Evolutionary conservation across 2,113 vertebrate genomes (phyloP), one percentile per base, ranked within the genome.

Genomic region (Xenopus laevis): DNA sequence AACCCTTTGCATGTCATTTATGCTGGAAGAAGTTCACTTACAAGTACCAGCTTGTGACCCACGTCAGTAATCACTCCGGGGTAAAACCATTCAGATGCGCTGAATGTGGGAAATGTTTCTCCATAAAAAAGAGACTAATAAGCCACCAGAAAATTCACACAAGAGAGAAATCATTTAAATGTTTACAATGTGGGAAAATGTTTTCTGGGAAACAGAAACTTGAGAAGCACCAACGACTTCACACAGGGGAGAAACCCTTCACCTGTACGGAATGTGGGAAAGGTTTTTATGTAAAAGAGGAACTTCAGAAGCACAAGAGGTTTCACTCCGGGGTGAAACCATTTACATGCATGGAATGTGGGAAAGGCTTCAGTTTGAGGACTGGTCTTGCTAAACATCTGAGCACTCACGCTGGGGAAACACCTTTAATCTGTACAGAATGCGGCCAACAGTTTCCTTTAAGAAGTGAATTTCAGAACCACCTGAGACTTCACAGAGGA

Each of bases 401-500:
- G 13, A 10, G 2, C 13, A 47, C 85, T 58, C 85, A 88, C 76
- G 86, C 85, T 0, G 84, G 86, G 0, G 85, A 86, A 21, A 87
- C 84, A 3, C 87, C 86, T 0, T 87, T 84, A 70, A 80, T 67
- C 1, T 88, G 87, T 0, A 77, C 79, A 2, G 77, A 81, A 8
- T 88, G 87, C 1, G 87, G 87, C 18, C 86, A 86, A 68, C 78
- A 74, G 33, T 88, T 88, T 61, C 83, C 82, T 0, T 80, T 82
- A 33, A 3, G 30, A 33, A 33, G 30, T 33, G 30, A 33, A 33
- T 33, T 33, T 33, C 30, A 33, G 30, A 33, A 33, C 30, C 30
- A 33, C 30, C 30, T 33, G 30, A 33, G 30, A 33, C 30, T 33
- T 6, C 30, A 33, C 6, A 33, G 30, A 33, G 30, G 30, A 6